Conservation (phyloP, 2,888 invertebrate species). For the Pandemis cinnamomeana region DNA sequence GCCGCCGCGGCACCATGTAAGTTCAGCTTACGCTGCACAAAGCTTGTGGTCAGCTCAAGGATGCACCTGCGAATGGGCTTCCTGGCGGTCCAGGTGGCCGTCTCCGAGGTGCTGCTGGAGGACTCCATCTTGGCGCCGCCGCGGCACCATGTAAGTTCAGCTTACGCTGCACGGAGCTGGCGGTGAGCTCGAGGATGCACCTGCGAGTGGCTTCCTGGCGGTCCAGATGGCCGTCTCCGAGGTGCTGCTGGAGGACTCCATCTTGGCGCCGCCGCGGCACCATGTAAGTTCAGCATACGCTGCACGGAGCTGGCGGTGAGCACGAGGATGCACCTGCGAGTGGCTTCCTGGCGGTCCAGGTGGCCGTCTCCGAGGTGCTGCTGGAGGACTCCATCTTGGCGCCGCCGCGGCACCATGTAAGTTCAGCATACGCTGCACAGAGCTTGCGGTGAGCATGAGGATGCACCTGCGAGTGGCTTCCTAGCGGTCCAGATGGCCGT, state of each 20-base stretch:
- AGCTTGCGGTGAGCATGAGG: conserved; percentile 57
- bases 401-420: conserved; percentile 38
- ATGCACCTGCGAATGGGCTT: conserved; percentile 67
- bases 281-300: conserved; percentile 58
- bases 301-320: conserved; percentile 67
- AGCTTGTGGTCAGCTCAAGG: conserved; percentile 53
- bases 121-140: conserved; percentile 46
- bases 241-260: no score
- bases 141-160: not conserved
- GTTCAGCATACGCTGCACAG: conserved; percentile 66
- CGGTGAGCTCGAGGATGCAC: no score
- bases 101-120: conserved; percentile 66
- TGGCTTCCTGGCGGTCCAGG: conserved; percentile 69
- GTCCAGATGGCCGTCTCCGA: no score
- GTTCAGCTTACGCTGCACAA: no score
- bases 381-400: conserved; percentile 51
- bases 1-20: no score
- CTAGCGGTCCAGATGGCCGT: conserved; percentile 70
- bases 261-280: no score
- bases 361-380: conserved; percentile 68
- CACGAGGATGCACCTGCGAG: conserved; percentile 56
- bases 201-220: no score
- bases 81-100: conserved; percentile 68
- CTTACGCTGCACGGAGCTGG: no score
- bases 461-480: conserved; percentile 67